Conservation (phyloP, 2,888 invertebrate genomes). For the Thysanoteuthis rhombus region DNA sequence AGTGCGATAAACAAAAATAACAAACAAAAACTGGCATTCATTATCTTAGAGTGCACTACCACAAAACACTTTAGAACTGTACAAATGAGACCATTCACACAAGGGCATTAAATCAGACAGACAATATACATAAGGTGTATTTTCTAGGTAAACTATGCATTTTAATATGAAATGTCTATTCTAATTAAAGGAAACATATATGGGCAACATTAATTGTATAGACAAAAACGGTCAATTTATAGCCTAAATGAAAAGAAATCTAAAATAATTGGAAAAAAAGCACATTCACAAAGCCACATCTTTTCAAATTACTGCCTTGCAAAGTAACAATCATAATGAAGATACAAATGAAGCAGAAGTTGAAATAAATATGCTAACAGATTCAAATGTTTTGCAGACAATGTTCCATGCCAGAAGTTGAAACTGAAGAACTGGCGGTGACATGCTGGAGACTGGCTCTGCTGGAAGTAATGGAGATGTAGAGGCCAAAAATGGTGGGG, state of each 20-base stretch:
- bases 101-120: neutral
- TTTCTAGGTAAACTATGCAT: neutral
- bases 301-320: neutral
- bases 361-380: neutral
- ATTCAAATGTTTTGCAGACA: neutral
- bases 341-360: neutral
- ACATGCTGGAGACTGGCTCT: constrained; percentile 12
- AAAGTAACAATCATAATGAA: neutral
- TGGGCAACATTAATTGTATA: neutral
- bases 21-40: neutral
- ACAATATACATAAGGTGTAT: neutral
- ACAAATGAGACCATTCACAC: neutral
- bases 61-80: neutral
- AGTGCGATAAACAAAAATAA: neutral
- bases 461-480: neutral
- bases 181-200: neutral
- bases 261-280: neutral
- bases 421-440: neutral
- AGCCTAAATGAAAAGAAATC: neutral
- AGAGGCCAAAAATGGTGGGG: neutral
- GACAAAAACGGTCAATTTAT: neutral
- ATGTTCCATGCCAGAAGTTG: neutral
- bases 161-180: neutral
- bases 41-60: neutral
- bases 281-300: neutral